Base-by-base conservation (phyloP, 2,888 invertebrate species). In the Bimastos eiseni region DNA sequence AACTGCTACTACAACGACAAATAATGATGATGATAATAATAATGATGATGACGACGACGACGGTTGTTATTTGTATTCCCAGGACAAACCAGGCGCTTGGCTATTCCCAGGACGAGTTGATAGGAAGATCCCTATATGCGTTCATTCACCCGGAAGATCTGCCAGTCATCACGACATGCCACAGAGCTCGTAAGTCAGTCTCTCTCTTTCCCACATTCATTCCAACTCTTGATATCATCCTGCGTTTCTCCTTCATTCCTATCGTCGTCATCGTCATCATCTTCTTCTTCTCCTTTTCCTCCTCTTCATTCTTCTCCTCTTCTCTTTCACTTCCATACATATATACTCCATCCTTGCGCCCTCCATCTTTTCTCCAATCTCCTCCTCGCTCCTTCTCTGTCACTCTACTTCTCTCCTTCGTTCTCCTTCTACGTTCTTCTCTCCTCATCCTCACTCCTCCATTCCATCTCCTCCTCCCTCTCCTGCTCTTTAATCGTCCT, bases 61-160 rank as follows among this genome's bases (percentile, higher is more conserved):
- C n/a, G 30, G 1, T 30, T 34, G 34, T 17, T 86, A 1, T 34
- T 86, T 6, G 5, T 86, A 24, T 86, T 92, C 92, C 19, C 91
- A 94, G 94, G 90, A 92, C 92, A 17, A 90, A 88, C 1, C 92
- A 93, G 30, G 91, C 93, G 15, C 89, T 93, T 15, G 94, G 94
- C 17, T 93, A 93, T 89, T 88, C 88, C 19, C 89, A 92, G 15
- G 92, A 91, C 0, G 94, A 94, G 84, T 84, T 94, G 36, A 92
- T 92, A 55, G 93, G 92, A 1, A 90, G 89, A 34, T 93, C 94
- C 0, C 92, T 94, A 88, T 94, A 94, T 90, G 90, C 91, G 30
- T 91, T 93, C 4, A 92, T 94, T 1, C 94, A 94, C 90, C 93
- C 93, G 0, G 93, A 94, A 90, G 94, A 94, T 90, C 91, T 94